phyloP scores from a whole-genome alignment of 2,113 vertebrate genomes.

The Orthonyx spaldingii region DNA sequence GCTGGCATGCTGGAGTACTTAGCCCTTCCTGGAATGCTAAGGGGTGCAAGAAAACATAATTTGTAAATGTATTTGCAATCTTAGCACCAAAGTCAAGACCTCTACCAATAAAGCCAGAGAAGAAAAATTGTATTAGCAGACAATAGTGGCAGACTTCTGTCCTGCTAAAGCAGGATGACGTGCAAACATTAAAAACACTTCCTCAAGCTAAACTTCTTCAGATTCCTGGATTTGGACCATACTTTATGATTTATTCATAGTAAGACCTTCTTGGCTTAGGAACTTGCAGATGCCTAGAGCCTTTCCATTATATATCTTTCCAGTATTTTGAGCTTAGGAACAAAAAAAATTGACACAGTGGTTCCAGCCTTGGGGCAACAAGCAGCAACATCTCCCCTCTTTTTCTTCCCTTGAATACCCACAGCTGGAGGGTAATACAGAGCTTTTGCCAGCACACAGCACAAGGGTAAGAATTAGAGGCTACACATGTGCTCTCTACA shows the following conservation, averaged over 20 bases:
- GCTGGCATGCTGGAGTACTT: neutral
- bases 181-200: neutral
- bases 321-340: neutral
- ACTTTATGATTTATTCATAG: slow-evolving; percentile 7
- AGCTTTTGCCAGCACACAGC: neutral
- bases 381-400: neutral
- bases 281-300: neutral
- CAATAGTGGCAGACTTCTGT: neutral
- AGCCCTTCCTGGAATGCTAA: neutral
- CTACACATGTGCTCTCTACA: neutral
- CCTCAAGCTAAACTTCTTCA: neutral
- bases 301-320: neutral
- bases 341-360: neutral
- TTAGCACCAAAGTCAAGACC: neutral
- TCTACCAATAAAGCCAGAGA: neutral
- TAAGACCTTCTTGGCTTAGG: neutral
- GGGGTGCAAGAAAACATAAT: neutral
- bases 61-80: neutral
- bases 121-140: neutral
- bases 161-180: neutral
- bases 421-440: neutral
- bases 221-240: neutral
- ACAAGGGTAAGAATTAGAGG: neutral
- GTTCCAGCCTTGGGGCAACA: neutral
- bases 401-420: neutral